Evolutionary conservation across 2,113 vertebrate genomes (phyloP), one percentile per base, ranked within the genome.

Genomic region (Elgaria multicarinata): DNA sequence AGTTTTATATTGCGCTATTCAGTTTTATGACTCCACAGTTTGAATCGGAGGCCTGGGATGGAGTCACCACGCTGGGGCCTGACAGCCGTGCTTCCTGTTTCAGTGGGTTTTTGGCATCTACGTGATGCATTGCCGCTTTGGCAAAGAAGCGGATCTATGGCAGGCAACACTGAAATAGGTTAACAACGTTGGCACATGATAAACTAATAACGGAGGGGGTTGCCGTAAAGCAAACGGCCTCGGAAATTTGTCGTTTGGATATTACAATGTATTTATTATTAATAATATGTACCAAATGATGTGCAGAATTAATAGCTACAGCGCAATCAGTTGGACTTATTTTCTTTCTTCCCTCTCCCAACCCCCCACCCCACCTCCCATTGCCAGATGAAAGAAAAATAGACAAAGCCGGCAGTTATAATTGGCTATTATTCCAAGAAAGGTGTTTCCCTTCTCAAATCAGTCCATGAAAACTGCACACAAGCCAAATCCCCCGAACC

Each of bases 21-120:
- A 91, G 93, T 95, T 97, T 98, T 97, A 98, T 97, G 95, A 95
- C 97, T 96, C 96, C 95, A 93, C 95, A 93, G 97, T 97, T 96
- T 96, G 97, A 97, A 96, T 94, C 93, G 93, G 92, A 94, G 95
- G 95, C 96, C 95, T 96, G 94, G 94, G 96, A 95, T 95, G 97
- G 96, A 97, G 96, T 97, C 94, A 87, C 94, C 96, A 94, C 91
- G 95, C 96, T 95, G 96, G 89, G 96, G 95, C 93, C 91, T 95
- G 94, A 95, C 92, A 95, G 91, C 91, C 90, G 44, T 90, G 91
- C 94, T 96, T 97, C 96, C 96, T 94, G 94, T 95, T 95, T 93
- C 93, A 90, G 90, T 78, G 39, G 90, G 90, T 75, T 95, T 89
- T 92, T 86, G 94, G 93, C 95, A 91, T 96, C 91, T 71, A 93